Evolutionary conservation across 2,888 invertebrate genomes (phyloP).

Genomic region (Pachymerium ferrugineum): DNA sequence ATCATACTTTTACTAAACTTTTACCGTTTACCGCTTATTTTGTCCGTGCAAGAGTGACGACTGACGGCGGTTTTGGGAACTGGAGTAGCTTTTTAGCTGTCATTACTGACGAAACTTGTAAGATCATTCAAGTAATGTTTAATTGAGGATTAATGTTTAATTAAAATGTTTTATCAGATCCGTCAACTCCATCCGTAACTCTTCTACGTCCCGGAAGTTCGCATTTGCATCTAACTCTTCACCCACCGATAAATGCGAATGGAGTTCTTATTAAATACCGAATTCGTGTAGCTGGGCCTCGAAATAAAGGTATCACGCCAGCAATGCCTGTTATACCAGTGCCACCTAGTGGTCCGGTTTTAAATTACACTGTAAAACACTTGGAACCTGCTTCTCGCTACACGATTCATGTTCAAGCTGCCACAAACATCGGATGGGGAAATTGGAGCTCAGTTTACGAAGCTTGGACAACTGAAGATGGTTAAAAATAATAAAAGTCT

Average conservation of each 20-base stretch:
- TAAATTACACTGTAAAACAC: not conserved
- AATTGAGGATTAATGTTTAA: not conserved
- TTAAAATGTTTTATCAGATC: not conserved
- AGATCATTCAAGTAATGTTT: not conserved
- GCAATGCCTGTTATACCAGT: not conserved
- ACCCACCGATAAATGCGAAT: not conserved
- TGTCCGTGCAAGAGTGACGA: not conserved
- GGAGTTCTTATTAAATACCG: not conserved
- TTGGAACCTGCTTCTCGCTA: constrained; percentile 5
- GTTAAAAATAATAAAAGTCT: not conserved
- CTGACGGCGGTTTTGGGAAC: not conserved
- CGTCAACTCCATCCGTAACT: not conserved
- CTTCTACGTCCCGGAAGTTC: not conserved
- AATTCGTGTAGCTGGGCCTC: constrained; percentile 10
- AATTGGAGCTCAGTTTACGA: constrained; percentile 16
- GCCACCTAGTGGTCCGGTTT: not conserved
- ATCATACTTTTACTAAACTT: not conserved
- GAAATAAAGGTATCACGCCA: not conserved
- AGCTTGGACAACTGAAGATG: constrained; percentile 8
- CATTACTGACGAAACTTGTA: constrained; percentile 25
- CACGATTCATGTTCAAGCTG: not conserved
- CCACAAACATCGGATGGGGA: constrained; percentile 14
- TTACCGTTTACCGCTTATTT: not conserved
- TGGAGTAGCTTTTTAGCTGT: not conserved
- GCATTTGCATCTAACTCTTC: not conserved